These are phyloP conservation scores for Drosophila merina DNA, from an alignment of 2,888 invertebrate species.

Conservation along the genomic window DNA sequence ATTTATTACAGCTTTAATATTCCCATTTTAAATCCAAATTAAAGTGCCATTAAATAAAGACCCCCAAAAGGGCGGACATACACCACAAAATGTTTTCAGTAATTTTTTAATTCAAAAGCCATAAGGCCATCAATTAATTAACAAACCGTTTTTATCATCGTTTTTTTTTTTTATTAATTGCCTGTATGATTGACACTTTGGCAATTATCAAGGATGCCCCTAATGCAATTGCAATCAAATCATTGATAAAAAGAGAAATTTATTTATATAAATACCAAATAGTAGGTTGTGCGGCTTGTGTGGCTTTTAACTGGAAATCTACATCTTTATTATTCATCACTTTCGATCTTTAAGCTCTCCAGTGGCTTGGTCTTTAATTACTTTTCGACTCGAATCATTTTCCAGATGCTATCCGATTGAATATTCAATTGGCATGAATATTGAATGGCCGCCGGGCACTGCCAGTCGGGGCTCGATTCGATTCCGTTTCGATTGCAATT, in stretches of 20 bases:
- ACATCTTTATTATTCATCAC: conserved; percentile 29
- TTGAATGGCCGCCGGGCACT: conserved; percentile 12
- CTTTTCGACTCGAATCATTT: conserved; percentile 41
- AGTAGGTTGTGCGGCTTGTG: neutral
- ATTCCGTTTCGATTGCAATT: conserved; percentile 18
- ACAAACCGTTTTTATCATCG: neutral
- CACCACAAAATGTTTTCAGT: too few species aligned
- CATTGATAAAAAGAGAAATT: conserved; percentile 1
- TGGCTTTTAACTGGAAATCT: conserved; percentile 15
- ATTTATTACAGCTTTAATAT: too few species aligned
- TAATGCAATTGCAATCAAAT: conserved; percentile 2
- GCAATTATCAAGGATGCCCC: conserved; percentile 1
- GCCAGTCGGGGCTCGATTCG: neutral
- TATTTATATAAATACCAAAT: neutral
- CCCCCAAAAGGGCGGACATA: too few species aligned
- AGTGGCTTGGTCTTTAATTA: conserved; percentile 41
- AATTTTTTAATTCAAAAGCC: neutral
- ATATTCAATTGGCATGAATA: conserved; percentile 39
- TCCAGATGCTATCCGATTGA: conserved; percentile 38
- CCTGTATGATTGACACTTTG: neutral
- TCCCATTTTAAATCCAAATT: too few species aligned
- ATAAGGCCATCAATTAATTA: neutral
- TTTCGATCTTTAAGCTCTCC: conserved; percentile 40
- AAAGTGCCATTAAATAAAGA: too few species aligned
- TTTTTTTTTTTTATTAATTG: neutral